Evolutionary conservation across 2,888 invertebrate genomes (phyloP).

Genomic region (Hymenopus coronatus): DNA sequence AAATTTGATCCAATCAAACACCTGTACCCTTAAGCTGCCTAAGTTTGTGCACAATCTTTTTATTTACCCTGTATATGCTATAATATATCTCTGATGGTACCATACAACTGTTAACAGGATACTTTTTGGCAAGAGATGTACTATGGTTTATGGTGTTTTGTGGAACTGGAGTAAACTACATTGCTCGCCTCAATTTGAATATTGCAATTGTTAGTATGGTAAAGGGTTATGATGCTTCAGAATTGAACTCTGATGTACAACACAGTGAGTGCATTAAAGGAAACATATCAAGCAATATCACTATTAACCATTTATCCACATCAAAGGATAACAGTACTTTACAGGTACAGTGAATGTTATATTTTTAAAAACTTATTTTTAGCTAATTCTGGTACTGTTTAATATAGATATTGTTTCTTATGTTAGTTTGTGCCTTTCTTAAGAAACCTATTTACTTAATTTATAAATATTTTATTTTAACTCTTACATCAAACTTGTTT

Average conservation of each 20-base stretch:
- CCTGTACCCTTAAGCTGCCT: no score
- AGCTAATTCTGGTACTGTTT: no score
- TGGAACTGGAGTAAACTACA: constrained; percentile 68
- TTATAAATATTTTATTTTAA: no score
- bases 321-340: background rate
- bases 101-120: constrained; percentile 33
- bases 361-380: no score
- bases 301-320: background rate
- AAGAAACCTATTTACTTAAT: background rate
- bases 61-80: no score
- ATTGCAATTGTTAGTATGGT: constrained; percentile 68
- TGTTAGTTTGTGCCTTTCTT: no score
- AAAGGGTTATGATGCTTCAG: constrained; percentile 32
- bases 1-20: no score
- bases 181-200: constrained; percentile 64
- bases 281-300: background rate
- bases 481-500: no score
- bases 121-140: constrained; percentile 48
- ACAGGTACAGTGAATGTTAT: background rate
- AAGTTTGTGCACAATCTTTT: no score
- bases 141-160: constrained; percentile 63
- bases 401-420: no score
- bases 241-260: background rate
- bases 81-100: no score
- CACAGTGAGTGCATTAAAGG: background rate